Evolutionary conservation across 2,113 vertebrate genomes (phyloP).

Genomic region (Marcusenius ussheri): DNA sequence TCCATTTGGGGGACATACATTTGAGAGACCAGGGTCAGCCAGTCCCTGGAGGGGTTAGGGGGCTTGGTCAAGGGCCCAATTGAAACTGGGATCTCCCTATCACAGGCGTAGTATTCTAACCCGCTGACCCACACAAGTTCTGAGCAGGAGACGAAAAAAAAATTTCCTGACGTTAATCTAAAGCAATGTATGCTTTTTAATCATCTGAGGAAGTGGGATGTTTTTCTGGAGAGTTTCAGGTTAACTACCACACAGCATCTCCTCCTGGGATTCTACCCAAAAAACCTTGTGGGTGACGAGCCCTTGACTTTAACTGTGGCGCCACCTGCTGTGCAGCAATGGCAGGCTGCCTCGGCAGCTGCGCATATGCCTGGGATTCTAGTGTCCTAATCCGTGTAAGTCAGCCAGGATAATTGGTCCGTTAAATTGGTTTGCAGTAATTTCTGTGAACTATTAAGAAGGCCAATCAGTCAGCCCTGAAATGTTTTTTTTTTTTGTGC

Average conservation of each 20-base stretch:
- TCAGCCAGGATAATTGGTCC: constrained; percentile 5
- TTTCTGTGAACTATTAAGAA: constrained; percentile 2
- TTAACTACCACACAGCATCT: neutral
- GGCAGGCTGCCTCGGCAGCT: neutral
- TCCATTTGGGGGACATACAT: neutral
- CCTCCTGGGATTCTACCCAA: neutral
- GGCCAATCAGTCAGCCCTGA: constrained; percentile 6
- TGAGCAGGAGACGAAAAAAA: neutral
- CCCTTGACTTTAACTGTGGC: neutral
- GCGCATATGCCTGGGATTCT: neutral
- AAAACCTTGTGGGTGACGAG: neutral
- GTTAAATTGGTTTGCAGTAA: neutral
- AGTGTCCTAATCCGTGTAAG: constrained; percentile 3
- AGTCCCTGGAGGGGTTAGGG: neutral
- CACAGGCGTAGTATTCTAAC: neutral
- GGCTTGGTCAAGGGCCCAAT: neutral
- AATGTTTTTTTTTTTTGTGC: neutral
- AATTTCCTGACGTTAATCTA: neutral
- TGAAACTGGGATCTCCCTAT: neutral
- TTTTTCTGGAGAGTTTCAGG: neutral
- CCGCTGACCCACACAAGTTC: neutral
- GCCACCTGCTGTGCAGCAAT: neutral
- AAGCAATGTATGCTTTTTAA: neutral
- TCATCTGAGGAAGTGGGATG: neutral
- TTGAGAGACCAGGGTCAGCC: neutral